phyloP scores from a whole-genome alignment of 2,113 vertebrate species.

The Sphyrna mokarran region DNA sequence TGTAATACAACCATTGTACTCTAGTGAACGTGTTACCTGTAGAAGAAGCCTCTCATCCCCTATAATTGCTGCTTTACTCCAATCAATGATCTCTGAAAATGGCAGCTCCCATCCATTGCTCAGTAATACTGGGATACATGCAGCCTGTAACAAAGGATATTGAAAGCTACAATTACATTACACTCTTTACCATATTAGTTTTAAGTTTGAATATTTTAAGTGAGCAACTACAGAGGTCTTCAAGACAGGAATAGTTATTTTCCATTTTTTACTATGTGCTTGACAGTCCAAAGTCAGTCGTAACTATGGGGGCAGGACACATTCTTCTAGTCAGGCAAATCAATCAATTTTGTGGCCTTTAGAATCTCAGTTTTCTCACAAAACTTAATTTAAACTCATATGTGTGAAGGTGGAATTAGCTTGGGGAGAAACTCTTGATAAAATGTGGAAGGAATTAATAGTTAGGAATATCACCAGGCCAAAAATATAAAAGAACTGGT shows the following conservation, averaged over 20 bases:
- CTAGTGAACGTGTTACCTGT: constrained; percentile 51
- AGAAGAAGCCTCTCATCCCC: constrained; percentile 65
- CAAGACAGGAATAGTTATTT: not conserved
- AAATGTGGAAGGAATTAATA: not conserved
- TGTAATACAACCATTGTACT: not conserved
- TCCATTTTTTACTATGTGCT: not conserved
- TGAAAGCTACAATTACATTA: not conserved
- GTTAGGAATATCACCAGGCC: not conserved
- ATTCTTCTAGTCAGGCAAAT: not conserved
- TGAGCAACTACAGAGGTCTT: not conserved
- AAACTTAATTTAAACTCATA: not conserved
- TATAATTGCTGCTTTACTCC: constrained; percentile 62
- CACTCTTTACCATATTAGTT: not conserved
- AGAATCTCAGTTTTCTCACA: not conserved
- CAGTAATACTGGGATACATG: constrained; percentile 65
- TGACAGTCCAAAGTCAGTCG: not conserved
- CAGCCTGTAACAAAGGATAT: constrained; percentile 52
- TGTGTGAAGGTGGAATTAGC: not conserved
- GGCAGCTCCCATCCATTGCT: constrained; percentile 70
- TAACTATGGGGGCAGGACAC: not conserved
- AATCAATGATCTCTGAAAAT: constrained; percentile 69
- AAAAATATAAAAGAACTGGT: not conserved
- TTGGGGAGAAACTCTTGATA: not conserved
- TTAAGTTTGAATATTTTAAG: not conserved
- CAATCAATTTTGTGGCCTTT: not conserved